phyloP scores from a whole-genome alignment of 2,888 invertebrate species.

The Drosophila mimetica region DNA sequence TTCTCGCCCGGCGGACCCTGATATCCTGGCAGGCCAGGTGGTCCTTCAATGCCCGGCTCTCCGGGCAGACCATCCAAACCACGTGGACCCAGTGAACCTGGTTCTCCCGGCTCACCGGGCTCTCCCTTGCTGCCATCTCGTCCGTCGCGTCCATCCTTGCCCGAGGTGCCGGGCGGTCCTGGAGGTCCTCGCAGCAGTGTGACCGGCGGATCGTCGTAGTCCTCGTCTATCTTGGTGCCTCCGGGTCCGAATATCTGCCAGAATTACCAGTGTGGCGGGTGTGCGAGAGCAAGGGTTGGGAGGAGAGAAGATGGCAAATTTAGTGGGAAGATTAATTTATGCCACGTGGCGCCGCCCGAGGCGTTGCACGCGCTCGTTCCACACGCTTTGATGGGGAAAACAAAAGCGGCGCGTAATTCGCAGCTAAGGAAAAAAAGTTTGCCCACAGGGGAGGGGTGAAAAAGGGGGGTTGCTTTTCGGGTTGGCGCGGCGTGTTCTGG shows the following conservation, averaged over 20 bases:
- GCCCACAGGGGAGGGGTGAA: slow-evolving; percentile 16
- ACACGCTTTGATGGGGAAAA: slow-evolving; percentile 61
- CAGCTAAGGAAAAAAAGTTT: slow-evolving; percentile 35
- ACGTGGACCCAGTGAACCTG: slow-evolving; percentile 90
- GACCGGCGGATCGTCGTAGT: slow-evolving; percentile 84
- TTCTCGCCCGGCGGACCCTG: slow-evolving; percentile 94
- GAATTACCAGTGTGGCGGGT: slow-evolving; percentile 23
- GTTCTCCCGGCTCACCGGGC: slow-evolving; percentile 90
- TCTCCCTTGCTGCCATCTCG: slow-evolving; percentile 85
- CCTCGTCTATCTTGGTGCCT: slow-evolving; percentile 84
- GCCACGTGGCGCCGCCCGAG: slow-evolving; percentile 67
- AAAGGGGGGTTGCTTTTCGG: not conserved
- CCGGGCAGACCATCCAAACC: slow-evolving; percentile 91
- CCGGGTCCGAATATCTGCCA: slow-evolving; percentile 84
- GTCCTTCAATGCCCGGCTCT: slow-evolving; percentile 93
- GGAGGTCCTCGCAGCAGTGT: slow-evolving; percentile 88
- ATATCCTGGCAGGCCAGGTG: slow-evolving; percentile 91
- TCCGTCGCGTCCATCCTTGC: slow-evolving; percentile 84
- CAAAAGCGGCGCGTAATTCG: slow-evolving; percentile 65
- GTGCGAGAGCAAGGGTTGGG: slow-evolving; percentile 13
- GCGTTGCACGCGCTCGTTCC: slow-evolving; percentile 60
- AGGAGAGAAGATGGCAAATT: slow-evolving; percentile 55
- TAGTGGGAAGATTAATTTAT: slow-evolving; percentile 71
- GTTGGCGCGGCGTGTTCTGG: slow-evolving; percentile 23
- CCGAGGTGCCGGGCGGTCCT: slow-evolving; percentile 86